Evolutionary conservation across 1,140 invertebrate species (phyloP).

Genomic region (Pseudomyrmex cubaensis): DNA sequence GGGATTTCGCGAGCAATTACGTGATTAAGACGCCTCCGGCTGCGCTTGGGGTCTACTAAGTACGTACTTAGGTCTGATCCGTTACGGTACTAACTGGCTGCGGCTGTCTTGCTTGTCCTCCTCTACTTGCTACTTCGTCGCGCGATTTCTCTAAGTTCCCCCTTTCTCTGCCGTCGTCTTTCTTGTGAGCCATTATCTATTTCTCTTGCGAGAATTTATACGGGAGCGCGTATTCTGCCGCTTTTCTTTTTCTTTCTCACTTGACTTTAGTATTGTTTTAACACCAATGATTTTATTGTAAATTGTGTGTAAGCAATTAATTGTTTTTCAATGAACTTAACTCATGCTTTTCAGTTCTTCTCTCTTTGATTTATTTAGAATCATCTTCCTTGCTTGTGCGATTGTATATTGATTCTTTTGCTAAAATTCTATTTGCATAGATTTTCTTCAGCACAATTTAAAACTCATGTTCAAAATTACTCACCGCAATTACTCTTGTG

Average conservation of each 20-base stretch:
- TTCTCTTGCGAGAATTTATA: slow-evolving; percentile 42
- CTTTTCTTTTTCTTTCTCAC: neutral
- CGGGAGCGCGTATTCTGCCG: slow-evolving; percentile 8
- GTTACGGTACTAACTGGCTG: slow-evolving; percentile 78
- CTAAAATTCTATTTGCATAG: neutral
- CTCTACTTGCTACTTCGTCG: slow-evolving; percentile 46
- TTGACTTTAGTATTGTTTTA: neutral
- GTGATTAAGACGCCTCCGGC: slow-evolving; percentile 85
- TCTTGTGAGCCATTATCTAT: slow-evolving; percentile 35
- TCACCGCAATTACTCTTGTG: neutral
- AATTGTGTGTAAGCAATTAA: slow-evolving; percentile 1
- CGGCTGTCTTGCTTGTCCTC: slow-evolving; percentile 46
- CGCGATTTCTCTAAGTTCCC: slow-evolving; percentile 27
- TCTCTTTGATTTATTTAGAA: neutral
- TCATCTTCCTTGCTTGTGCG: neutral
- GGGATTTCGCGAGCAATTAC: slow-evolving; percentile 85
- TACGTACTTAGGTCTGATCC: slow-evolving; percentile 84
- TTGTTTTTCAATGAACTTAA: too few species aligned
- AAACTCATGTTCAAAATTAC: neutral
- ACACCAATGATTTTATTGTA: slow-evolving; percentile 15
- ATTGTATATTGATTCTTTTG: neutral
- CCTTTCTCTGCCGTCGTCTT: slow-evolving; percentile 21
- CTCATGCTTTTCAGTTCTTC: neutral
- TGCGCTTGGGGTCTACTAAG: slow-evolving; percentile 81
- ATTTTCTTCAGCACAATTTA: neutral